Base-by-base conservation (phyloP, 1,140 invertebrate genomes). In the Trachelipus rathkii region DNA sequence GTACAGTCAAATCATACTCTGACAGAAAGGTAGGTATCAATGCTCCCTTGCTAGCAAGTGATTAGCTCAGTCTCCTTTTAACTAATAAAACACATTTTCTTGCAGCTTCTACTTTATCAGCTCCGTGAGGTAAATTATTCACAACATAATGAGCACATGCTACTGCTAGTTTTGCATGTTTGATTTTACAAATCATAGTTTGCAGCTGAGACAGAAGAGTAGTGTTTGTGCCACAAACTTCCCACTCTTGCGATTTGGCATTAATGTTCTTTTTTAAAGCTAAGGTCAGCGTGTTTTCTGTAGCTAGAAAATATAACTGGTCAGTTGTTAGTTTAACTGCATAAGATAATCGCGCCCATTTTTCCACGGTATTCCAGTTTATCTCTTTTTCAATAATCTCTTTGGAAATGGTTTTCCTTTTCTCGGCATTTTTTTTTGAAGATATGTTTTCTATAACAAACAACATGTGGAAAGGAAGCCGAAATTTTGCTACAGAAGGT, bases 81-180 rank as follows among this genome's bases (percentile, higher is more conserved):
- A 76, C 80, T 73, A 81, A 44, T 0, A 77, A 19, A n/a, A 72
- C 45, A 53, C 77, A 77, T 44, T 73, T 75, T 69, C 77, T 23
- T 0, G 77, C 76, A 0, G 77, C 77, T 66, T 69, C 69, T 11
- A 81, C 76, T 43, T 73, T 76, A 66, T 81, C 80, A 67, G 75
- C 77, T 4, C 80, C 80, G 10, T 75, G 80, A 15, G 80, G 80
- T 19, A 81, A 70, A 43, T 72, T 44, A 33, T 78, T 77, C 11
- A 81, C 80, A 9, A 81, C 75, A 75, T 77, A 79, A 43, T 72
- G 77, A 60, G 73, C 75, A 73, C 77, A 79, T 8, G 77, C 77
- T 24, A 76, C 75, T 15, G 80, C 75, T 23, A 81, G 23, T 73
- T 81, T 71, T 21, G 71, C 44, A 23, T 75, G 67, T 50, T 79